Evolutionary conservation across 1,140 invertebrate genomes (phyloP), one percentile per base, ranked within the genome.

Genomic region (Acromyrmex heyeri): DNA sequence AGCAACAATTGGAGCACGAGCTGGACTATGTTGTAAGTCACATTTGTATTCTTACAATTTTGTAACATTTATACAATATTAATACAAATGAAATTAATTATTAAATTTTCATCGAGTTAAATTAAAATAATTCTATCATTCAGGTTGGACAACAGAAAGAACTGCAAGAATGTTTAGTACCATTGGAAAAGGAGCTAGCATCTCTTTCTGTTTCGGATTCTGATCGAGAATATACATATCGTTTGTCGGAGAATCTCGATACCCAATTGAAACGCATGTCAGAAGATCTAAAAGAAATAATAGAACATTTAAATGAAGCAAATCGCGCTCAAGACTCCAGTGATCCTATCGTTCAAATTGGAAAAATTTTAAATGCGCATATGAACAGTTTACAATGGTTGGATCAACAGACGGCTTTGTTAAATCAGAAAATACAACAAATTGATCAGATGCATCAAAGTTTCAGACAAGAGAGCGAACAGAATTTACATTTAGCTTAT

Each of bases 321-420:
- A 98, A 98, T 94, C 97, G 97, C 88, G 96, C 96, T 64, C 97
- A 98, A 93, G 98, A 99, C 89, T 97, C 96, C 12, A 97, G 97
- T 88, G 98, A 99, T 96, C 98, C 98, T 1, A 97, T 99, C 65
- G 97, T 98, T 10, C 98, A 99, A 95, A 98, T 99, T 88, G 97
- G 98, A 2, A 98, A 98, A 90, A 99, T 99, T 89, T 95, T 99
- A 0, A 99, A 99, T 95, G 98, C 98, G 0, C 99, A 99, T 92
- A 99, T 99, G 97, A 98, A 99, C 86, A 99, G 98, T 0, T 96
- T 99, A 89, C 98, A 99, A 90, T 99, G 98, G 98, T 97, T 99
- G 48, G 98, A 98, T 93, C 96, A 97, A 81, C 97, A 97, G 62
- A 97, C 97, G 3, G 96, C 96, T 0, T 95, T 97, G 77, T 96